Evolutionary conservation across 1,140 invertebrate species (phyloP).

Genomic region (Macrobrachium nipponense): DNA sequence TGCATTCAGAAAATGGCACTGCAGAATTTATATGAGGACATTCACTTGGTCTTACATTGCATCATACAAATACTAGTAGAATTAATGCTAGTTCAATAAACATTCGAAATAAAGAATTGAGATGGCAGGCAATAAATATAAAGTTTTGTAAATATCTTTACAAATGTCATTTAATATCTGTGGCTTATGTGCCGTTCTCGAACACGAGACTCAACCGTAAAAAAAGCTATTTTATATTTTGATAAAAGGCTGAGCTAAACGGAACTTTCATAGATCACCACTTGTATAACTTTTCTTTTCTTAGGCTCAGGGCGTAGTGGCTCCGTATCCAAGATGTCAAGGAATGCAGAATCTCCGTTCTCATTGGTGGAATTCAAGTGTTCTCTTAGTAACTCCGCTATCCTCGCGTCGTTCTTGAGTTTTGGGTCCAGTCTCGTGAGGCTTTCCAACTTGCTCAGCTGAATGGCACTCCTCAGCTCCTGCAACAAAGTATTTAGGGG

Average conservation of each 20-base stretch:
- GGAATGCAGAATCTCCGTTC: background rate
- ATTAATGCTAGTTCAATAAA: too few species aligned
- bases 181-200: background rate
- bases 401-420: slow-evolving; percentile 63
- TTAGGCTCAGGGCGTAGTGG: too few species aligned
- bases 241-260: slow-evolving; percentile 70
- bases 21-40: too few species aligned
- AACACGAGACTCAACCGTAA: background rate
- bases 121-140: too few species aligned
- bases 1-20: too few species aligned
- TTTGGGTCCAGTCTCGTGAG: slow-evolving; percentile 52
- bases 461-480: slow-evolving; percentile 33
- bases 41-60: too few species aligned
- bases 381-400: slow-evolving; percentile 61
- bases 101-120: too few species aligned
- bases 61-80: too few species aligned
- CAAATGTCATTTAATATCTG: too few species aligned
- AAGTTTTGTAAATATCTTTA: too few species aligned
- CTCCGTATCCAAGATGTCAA: background rate
- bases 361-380: slow-evolving; percentile 23
- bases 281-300: slow-evolving; percentile 75
- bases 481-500: background rate
- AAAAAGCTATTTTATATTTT: background rate
- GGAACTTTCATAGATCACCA: slow-evolving; percentile 86
- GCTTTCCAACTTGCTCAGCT: slow-evolving; percentile 65